Base-by-base conservation (phyloP, 2,113 vertebrate species). In the Pavo muticus region DNA sequence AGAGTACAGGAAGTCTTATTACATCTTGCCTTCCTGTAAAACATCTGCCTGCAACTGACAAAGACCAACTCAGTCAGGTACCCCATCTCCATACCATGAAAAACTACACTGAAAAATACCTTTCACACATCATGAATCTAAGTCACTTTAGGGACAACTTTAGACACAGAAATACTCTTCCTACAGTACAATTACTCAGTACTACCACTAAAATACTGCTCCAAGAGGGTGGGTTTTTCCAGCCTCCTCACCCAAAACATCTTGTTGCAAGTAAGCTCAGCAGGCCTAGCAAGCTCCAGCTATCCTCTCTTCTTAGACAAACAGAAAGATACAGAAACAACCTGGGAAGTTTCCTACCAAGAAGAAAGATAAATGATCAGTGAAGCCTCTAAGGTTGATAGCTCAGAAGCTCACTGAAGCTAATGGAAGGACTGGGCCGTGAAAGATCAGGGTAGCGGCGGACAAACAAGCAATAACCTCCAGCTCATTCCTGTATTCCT, bases 11-110 rank as follows among this genome's bases (percentile, higher is more conserved):
- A 85, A 90, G 52, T 52, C 59, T 61, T 65, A 44, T 47, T 77
- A 71, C 29, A 85, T 56, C 48, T 44, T 82, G 77, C 18, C 37
- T 87, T 88, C 76, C 80, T 71, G 60, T 45, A 42, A 47, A 73
- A 84, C 54, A 87, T 73, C 64, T 60, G 85, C 59, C 74, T 63
- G 0, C 0, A 32, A 27, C 25, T 59, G 50, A 67, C 67, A 67
- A 24, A 52, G 50, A 47, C 45, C 45, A 45, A 45, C 45, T 45
- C 45, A 20, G 45, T 45, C 45, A 10, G 32, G 27, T 74, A 87
- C 64, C 50, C 76, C 44, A 6, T 40, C 88, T 70, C 47, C 4
- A 8, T 8, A 9, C 59, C 59, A 76, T 1, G 1, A 76, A 76
- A 76, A 82, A 42, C 39, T 17, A 42, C 0, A 2, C 48, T 69